phyloP scores from a whole-genome alignment of 92 coral and sea anemone genomes.

The Isaurus tuberculatus region DNA sequence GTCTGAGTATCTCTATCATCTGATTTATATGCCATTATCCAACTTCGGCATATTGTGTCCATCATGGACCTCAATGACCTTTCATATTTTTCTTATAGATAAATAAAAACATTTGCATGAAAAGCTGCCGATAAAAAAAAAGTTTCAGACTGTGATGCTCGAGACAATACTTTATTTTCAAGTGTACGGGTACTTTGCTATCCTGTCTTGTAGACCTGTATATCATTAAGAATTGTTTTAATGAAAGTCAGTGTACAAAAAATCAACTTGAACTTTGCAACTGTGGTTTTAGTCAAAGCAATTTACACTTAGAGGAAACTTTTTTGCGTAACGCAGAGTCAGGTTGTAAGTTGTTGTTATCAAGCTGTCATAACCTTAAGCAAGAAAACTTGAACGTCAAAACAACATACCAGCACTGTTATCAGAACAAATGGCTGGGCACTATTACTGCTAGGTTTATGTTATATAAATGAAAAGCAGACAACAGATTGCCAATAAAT shows the following conservation, averaged over 20 bases:
- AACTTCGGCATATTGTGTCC: too few species aligned
- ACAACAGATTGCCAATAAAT: not conserved
- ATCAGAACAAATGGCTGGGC: not conserved
- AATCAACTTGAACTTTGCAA: not conserved
- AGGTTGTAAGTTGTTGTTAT: not conserved
- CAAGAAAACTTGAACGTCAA: not conserved
- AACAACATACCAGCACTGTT: not conserved
- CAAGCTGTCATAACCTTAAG: not conserved
- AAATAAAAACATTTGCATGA: too few species aligned
- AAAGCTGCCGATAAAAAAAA: too few species aligned
- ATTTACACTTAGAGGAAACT: not conserved
- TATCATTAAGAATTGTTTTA: not conserved
- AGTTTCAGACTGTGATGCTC: too few species aligned
- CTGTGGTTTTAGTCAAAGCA: not conserved
- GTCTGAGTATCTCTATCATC: too few species aligned
- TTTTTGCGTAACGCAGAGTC: not conserved
- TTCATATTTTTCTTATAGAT: too few species aligned
- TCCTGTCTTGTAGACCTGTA: too few species aligned
- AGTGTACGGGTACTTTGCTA: too few species aligned
- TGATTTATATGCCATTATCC: too few species aligned
- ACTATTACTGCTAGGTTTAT: not conserved
- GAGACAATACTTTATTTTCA: too few species aligned
- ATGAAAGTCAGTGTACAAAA: not conserved
- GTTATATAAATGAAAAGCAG: not conserved
- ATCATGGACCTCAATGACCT: too few species aligned